Percentiles rank a stretch among this genome's conserved stretches.
Conservation (phyloP, 2,113 vertebrate genomes). For the Calonectris borealis region DNA sequence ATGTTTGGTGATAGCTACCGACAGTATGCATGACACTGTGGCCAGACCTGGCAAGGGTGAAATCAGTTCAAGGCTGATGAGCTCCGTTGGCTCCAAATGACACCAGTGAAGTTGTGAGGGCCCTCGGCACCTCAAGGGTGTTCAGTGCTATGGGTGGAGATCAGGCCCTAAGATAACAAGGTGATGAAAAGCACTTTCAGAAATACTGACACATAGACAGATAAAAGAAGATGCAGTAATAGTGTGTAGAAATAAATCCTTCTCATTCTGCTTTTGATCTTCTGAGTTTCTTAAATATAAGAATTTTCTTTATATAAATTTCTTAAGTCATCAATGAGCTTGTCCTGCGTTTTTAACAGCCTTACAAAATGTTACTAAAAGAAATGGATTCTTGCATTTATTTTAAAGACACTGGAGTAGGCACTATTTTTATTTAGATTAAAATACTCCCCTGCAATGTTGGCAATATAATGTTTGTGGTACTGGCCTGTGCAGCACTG, state of each 20-base stretch:
- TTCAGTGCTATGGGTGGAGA: neutral
- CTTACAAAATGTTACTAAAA: neutral
- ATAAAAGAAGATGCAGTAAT: conserved; percentile 23
- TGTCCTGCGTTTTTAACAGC: neutral
- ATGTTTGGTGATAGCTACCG: neutral
- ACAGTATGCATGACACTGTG: neutral
- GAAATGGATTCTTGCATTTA: neutral
- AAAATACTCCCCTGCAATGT: neutral
- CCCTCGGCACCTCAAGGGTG: neutral
- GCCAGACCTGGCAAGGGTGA: neutral
- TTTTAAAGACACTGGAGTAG: neutral
- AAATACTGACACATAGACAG: neutral
- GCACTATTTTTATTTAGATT: neutral
- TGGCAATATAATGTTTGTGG: neutral
- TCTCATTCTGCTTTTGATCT: conserved; percentile 24
- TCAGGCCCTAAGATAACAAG: neutral
- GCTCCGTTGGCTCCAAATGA: neutral
- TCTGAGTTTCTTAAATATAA: neutral
- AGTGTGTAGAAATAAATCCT: conserved; percentile 21
- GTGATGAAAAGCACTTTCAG: conserved; percentile 40
- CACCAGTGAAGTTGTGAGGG: neutral
- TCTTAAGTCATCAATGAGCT: neutral
- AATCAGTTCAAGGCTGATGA: neutral
- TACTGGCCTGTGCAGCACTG: neutral
- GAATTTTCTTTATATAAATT: neutral